Conservation (phyloP, 2,888 invertebrate species). For the Thereva unica region DNA sequence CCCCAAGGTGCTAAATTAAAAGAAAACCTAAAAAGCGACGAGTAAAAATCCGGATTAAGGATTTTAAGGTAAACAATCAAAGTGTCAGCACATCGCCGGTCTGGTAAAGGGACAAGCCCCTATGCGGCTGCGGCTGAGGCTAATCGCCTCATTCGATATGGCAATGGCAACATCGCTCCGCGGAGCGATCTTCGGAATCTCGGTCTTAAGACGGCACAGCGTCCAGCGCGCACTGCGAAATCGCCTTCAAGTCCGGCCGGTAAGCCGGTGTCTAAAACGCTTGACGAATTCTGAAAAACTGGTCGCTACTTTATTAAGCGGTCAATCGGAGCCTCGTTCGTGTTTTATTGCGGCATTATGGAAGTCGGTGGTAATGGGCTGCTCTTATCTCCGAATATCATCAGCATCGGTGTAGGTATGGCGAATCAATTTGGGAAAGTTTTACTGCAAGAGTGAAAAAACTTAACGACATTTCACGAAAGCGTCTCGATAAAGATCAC, state of each 20-base stretch:
- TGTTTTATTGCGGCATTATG: no score
- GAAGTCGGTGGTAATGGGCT: no score
- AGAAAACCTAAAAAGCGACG: not conserved
- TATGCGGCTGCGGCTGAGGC: not conserved
- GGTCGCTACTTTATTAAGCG: not conserved
- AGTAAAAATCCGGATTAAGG: conserved; percentile 25
- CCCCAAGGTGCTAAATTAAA: conserved; percentile 21
- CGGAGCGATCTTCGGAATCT: no score
- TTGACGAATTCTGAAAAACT: conserved; percentile 6
- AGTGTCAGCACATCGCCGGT: conserved; percentile 23
- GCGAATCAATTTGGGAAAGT: no score
- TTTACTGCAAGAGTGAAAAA: no score
- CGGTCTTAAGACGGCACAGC: not conserved
- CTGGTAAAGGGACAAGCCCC: conserved; percentile 4
- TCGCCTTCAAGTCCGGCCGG: not conserved
- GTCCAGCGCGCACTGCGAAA: not conserved
- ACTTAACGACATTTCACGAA: not conserved
- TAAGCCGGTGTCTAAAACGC: conserved; percentile 10
- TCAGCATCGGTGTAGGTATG: no score
- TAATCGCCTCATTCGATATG: conserved; percentile 12
- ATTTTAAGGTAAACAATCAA: conserved; percentile 29
- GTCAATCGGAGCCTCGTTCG: no score
- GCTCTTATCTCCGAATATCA: no score
- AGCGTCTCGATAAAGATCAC: no score
- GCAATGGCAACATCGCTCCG: not conserved